phyloP scores from a whole-genome alignment of 1,140 invertebrate species.

The Drosophila quadrilineata region DNA sequence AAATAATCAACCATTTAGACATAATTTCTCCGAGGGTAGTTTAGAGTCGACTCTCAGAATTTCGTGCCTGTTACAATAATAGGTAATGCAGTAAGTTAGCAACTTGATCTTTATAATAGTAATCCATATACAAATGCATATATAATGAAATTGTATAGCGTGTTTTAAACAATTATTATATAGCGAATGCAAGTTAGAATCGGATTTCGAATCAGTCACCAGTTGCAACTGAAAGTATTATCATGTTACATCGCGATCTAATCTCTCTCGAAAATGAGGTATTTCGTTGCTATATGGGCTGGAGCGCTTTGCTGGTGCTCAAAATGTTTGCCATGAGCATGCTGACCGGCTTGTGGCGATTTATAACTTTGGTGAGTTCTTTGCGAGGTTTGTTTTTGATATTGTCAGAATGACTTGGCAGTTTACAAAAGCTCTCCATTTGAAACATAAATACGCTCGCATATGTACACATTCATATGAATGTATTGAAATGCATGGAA shows the following conservation, averaged over 20 bases:
- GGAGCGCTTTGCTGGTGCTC: slow-evolving; percentile 83
- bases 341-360: slow-evolving; percentile 83
- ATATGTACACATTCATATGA: background rate
- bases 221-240: slow-evolving; percentile 16
- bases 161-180: background rate
- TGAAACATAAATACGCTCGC: background rate
- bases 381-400: background rate
- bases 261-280: slow-evolving; percentile 78
- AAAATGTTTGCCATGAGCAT: slow-evolving; percentile 84
- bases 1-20: too few relatives aligned
- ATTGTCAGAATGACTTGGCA: slow-evolving; percentile 28
- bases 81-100: too few relatives aligned
- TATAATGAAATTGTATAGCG: background rate
- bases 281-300: slow-evolving; percentile 83
- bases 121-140: background rate
- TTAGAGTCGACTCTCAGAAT: too few relatives aligned
- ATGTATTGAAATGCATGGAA: background rate
- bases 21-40: too few relatives aligned
- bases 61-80: too few relatives aligned
- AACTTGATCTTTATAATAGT: too few relatives aligned
- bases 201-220: slow-evolving; percentile 13
- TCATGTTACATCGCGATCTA: slow-evolving; percentile 48
- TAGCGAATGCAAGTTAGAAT: background rate
- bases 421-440: slow-evolving; percentile 12
- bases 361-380: slow-evolving; percentile 83